These are phyloP conservation scores for Amyelois transitella DNA, from an alignment of 1,140 invertebrate genomes.

Conservation along the genomic window DNA sequence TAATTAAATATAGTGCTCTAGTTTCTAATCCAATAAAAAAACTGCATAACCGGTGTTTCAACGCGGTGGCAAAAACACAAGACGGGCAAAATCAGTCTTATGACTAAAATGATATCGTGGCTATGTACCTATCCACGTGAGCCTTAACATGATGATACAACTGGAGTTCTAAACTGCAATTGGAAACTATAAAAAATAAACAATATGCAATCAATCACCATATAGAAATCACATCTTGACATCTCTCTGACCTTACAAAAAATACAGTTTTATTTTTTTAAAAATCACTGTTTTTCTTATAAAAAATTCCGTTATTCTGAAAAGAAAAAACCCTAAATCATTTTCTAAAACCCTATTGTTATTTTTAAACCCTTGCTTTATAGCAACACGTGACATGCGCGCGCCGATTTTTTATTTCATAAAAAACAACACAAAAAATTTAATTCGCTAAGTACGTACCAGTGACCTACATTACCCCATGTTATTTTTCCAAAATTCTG, in stretches of 20 bases:
- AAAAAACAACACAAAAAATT: constrained; percentile 43
- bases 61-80: too few relatives aligned
- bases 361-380: constrained; percentile 64
- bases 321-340: constrained; percentile 62
- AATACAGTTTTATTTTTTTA: constrained; percentile 28
- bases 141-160: too few relatives aligned
- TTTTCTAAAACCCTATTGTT: constrained; percentile 62
- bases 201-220: constrained; percentile 54
- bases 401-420: constrained; percentile 49
- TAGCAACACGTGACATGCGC: constrained; percentile 56
- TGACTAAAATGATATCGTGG: too few relatives aligned
- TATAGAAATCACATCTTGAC: constrained; percentile 40
- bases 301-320: constrained; percentile 56
- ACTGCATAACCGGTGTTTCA: too few relatives aligned
- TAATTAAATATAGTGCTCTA: too few relatives aligned
- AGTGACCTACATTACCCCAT: constrained; percentile 63
- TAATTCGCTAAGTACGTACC: constrained; percentile 49
- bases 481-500: constrained; percentile 48
- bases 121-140: too few relatives aligned
- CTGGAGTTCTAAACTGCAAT: too few relatives aligned
- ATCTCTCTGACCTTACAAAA: constrained; percentile 27
- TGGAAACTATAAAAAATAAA: constrained; percentile 22
- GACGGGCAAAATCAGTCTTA: too few relatives aligned
- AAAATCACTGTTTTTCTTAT: constrained; percentile 30
- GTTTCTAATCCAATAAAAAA: too few relatives aligned